These are phyloP conservation scores for Phoenicopterus ruber DNA, from an alignment of 2,113 vertebrate genomes.

Conservation along the genomic window DNA sequence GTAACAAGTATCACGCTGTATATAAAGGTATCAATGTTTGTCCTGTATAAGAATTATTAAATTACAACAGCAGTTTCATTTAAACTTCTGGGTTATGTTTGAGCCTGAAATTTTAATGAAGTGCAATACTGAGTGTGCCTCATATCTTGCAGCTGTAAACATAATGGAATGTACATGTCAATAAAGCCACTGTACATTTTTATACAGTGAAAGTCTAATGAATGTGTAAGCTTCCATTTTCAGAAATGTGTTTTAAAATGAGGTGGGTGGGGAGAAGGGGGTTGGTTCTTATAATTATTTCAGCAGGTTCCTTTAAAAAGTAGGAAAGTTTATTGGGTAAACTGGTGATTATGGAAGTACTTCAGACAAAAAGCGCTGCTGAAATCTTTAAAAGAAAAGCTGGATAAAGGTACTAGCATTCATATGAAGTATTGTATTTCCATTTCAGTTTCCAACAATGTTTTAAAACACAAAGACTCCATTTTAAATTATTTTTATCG, in stretches of 20 bases:
- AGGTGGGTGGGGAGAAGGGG: background rate
- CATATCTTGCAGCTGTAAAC: constrained; percentile 99
- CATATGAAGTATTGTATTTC: background rate
- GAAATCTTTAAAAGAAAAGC: background rate
- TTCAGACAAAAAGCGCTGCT: background rate
- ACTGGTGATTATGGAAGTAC: background rate
- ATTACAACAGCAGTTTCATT: constrained; percentile 98
- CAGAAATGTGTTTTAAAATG: background rate
- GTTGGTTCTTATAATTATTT: background rate
- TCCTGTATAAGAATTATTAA: constrained; percentile 97
- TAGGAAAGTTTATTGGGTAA: background rate
- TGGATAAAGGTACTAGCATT: background rate
- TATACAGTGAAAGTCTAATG: constrained; percentile 92
- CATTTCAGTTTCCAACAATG: background rate
- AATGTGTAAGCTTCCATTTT: constrained; percentile 39
- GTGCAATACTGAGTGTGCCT: constrained; percentile 99
- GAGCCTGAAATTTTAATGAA: constrained; percentile 99
- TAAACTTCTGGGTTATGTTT: constrained; percentile 98
- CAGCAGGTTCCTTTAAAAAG: background rate
- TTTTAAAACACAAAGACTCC: background rate
- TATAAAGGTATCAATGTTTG: constrained; percentile 98
- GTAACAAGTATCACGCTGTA: constrained; percentile 97
- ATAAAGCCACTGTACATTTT: constrained; percentile 99
- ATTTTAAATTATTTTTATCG: background rate
- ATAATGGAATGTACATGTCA: constrained; percentile 99